Evolutionary conservation across 1,140 invertebrate genomes (phyloP), one percentile per base, ranked within the genome.

Genomic region (Lordiphosa clarofinis): DNA sequence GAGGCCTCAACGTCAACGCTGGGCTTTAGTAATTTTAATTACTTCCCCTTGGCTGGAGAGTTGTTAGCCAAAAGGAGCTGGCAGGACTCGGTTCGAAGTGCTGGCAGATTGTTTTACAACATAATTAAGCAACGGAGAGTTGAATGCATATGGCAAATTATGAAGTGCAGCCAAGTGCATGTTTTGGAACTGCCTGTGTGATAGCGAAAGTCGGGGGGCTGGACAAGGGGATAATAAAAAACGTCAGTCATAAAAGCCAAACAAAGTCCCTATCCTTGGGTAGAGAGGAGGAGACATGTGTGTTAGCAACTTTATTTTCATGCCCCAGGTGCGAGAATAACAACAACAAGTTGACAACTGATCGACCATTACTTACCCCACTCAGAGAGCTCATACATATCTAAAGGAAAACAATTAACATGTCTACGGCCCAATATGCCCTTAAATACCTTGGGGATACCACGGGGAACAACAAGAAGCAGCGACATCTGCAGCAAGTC

Each of bases 21-120:
- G 56, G 66, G 52, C 76, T 72, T 81, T 82, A 64, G 72, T 68
- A 73, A 82, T 82, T 82, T 82, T 82, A 84, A 82, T 84, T 84
- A 84, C 76, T 82, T 82, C 78, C 76, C 76, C 57, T 44, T 57
- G 67, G 47, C 54, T 42, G 42, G 43, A 33, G 78, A 61, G 58
- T 62, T 75, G 66, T 71, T 58, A 40, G 61, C 44, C 35, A 37
- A 31, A 31, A 35, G 48, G 38, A 56, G 40, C 31, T 38, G 36
- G 35, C 36, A 68, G 64, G 64, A 68, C 55, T 33, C 35, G 49
- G 52, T 44, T 70, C 43, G 8, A 40, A 76, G 63, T 67, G 72
- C 58, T 35, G 67, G 58, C 64, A 70, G 78, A 84, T 82, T 84
- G 76, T 84, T 82, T 84, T 82, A 82, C 76, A 82, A 78, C 76